These are phyloP conservation scores for Scopus umbretta DNA, from an alignment of 2,113 vertebrate species.

Conservation along the genomic window DNA sequence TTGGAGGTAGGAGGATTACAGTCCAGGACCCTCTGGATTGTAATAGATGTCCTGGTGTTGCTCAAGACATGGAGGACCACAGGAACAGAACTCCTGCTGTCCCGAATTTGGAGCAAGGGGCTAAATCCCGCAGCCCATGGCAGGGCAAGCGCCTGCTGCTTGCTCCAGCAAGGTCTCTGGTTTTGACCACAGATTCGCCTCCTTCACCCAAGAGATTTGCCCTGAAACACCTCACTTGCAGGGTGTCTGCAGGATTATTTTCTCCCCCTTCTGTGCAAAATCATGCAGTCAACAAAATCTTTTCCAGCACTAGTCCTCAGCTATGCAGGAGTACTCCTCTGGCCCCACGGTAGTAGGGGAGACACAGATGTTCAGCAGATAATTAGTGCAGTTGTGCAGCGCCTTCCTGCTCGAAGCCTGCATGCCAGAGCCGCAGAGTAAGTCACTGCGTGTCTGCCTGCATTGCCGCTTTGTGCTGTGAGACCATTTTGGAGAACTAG, in stretches of 20 bases:
- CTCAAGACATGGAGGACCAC: fast-evolving
- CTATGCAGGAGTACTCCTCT: conserved; percentile 16
- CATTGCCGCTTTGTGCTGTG: neutral
- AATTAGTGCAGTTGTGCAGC: conserved; percentile 44
- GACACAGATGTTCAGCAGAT: conserved; percentile 53
- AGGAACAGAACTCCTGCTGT: neutral
- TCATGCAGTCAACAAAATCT: conserved; percentile 34
- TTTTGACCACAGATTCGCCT: neutral
- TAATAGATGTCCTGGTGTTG: neutral
- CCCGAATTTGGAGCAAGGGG: fast-evolving
- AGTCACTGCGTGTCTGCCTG: neutral
- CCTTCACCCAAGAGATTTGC: neutral
- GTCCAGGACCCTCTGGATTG: neutral
- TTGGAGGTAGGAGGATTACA: neutral
- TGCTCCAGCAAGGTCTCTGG: neutral
- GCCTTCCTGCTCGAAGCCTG: conserved; percentile 13
- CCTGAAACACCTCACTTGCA: neutral
- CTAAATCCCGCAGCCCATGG: neutral
- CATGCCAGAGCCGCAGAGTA: neutral
- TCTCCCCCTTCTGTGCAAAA: neutral
- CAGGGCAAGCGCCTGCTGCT: fast-evolving
- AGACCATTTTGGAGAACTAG: neutral
- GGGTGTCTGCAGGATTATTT: neutral
- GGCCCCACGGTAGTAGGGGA: neutral
- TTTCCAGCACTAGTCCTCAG: conserved; percentile 27